Evolutionary conservation across 2,888 invertebrate species (phyloP).

Genomic region (Tillus elongatus): DNA sequence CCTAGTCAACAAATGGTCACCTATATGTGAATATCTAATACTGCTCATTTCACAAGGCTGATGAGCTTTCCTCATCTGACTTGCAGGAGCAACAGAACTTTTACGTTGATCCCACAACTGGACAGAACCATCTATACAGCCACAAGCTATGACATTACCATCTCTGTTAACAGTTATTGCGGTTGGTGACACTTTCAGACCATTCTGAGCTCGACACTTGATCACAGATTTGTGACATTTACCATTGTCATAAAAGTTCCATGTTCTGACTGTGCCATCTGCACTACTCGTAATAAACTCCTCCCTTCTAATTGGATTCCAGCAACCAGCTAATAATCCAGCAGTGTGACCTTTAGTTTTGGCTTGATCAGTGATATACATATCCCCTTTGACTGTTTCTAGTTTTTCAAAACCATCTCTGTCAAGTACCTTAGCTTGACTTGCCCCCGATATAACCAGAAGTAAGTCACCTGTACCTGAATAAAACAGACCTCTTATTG

Average conservation of each 20-base stretch:
- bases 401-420: constrained; percentile 89
- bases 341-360: constrained; percentile 89
- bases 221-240: constrained; percentile 74
- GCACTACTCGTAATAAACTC: constrained; percentile 93
- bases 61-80: constrained; percentile 72
- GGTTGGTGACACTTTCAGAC: constrained; percentile 61
- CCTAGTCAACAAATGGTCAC: constrained; percentile 66
- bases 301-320: constrained; percentile 85
- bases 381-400: constrained; percentile 76
- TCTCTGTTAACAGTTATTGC: constrained; percentile 55
- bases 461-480: constrained; percentile 91
- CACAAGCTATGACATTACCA: constrained; percentile 46
- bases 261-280: constrained; percentile 88
- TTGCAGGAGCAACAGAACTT: constrained; percentile 79
- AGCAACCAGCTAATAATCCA: constrained; percentile 78
- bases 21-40: constrained; percentile 81
- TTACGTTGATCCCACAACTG: constrained; percentile 96
- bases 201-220: constrained; percentile 79
- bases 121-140: constrained; percentile 88
- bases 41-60: constrained; percentile 73
- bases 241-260: constrained; percentile 69
- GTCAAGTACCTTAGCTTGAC: constrained; percentile 74
- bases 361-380: constrained; percentile 88
- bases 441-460: constrained; percentile 84
- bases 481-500: constrained; percentile 82